These are phyloP conservation scores for Hoplostethus mediterraneus DNA, from an alignment of 2,797 vertebrate genomes.

Conservation along the genomic window DNA sequence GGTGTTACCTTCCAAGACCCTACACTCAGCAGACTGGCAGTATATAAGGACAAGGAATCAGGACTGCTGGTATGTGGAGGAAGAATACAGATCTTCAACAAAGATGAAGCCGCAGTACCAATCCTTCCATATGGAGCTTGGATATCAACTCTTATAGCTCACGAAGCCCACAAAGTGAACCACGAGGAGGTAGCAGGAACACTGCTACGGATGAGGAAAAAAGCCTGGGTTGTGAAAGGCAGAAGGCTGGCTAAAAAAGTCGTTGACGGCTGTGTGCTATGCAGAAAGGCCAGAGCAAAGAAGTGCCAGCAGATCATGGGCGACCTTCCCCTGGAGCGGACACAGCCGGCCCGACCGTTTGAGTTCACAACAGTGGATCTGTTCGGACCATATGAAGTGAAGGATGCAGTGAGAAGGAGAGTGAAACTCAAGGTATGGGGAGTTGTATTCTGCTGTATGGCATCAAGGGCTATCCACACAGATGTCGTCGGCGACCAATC, in stretches of 20 bases:
- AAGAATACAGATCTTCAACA: too few relatives aligned
- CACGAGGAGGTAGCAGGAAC: too few relatives aligned
- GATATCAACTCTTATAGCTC: too few relatives aligned
- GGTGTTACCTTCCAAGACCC: conserved; percentile 6
- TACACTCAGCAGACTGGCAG: conserved; percentile 11
- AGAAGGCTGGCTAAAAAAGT: not conserved
- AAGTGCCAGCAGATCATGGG: conserved; percentile 22
- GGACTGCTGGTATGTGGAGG: too few relatives aligned
- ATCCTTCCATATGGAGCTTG: too few relatives aligned
- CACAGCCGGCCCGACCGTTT: not conserved
- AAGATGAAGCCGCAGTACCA: too few relatives aligned
- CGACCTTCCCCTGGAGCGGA: conserved; percentile 3
- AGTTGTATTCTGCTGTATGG: conserved; percentile 23
- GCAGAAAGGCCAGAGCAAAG: conserved; percentile 5
- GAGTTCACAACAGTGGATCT: conserved; percentile 14
- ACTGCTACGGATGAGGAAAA: not conserved
- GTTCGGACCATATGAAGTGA: conserved; percentile 27
- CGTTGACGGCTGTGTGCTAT: conserved; percentile 19
- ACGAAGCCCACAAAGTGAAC: too few relatives aligned
- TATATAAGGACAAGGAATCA: too few relatives aligned
- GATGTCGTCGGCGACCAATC: conserved; percentile 11
- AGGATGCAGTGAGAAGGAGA: conserved; percentile 25
- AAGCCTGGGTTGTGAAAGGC: conserved; percentile 24
- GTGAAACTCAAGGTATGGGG: conserved; percentile 26
- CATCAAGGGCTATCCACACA: conserved; percentile 17